Conservation (phyloP, 2,888 invertebrate species). For the Rhingia rostrata region DNA sequence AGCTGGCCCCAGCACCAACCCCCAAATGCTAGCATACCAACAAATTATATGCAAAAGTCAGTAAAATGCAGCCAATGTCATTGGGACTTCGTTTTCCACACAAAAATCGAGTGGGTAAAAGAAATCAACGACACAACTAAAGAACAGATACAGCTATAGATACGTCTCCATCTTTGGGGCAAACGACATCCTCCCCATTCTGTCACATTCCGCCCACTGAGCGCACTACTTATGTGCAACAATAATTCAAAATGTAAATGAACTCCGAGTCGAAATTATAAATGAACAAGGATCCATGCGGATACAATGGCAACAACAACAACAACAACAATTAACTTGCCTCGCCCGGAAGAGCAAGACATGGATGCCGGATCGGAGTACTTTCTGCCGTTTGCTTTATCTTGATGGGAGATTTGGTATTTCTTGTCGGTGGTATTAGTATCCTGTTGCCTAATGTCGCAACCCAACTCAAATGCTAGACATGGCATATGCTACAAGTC, state of each 20-base stretch:
- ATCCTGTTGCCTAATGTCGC: conserved; percentile 42
- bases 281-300: conserved; percentile 7
- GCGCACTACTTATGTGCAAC: conserved; percentile 57
- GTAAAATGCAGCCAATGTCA: conserved; percentile 51
- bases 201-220: conserved; percentile 33
- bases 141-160: conserved; percentile 5
- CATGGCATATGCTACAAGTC: conserved; percentile 20
- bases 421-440: conserved; percentile 33
- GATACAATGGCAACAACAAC: not conserved
- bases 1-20: conserved; percentile 19
- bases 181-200: conserved; percentile 2
- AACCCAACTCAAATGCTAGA: conserved; percentile 17
- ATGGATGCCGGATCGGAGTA: conserved; percentile 32
- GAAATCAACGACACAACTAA: conserved; percentile 21
- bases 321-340: conserved; percentile 17
- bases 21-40: conserved; percentile 11
- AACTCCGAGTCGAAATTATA: conserved; percentile 56
- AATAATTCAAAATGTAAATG: conserved; percentile 72
- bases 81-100: not conserved
- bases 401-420: conserved; percentile 29
- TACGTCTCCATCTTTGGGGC: conserved; percentile 11
- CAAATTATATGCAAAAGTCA: conserved; percentile 31
- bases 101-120: conserved; percentile 5
- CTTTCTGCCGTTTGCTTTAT: conserved; percentile 41
- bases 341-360: conserved; percentile 20